Conservation (phyloP, 2,888 invertebrate genomes). For the Eurois occulta region DNA sequence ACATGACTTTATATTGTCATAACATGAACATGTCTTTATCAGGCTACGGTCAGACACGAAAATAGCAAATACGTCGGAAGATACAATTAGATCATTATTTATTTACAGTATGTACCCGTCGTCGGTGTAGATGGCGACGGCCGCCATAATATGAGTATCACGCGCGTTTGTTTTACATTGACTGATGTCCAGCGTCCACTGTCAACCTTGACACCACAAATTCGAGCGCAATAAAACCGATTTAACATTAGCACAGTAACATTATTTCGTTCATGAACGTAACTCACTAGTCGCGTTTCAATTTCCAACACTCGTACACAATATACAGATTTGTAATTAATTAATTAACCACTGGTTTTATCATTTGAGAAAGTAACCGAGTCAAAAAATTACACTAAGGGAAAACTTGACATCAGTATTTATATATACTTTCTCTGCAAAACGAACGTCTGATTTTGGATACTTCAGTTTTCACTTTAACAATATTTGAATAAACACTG, state of each 20-base stretch:
- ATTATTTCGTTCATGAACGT: conserved; percentile 49
- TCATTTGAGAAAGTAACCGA: conserved; percentile 75
- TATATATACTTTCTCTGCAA: conserved; percentile 81
- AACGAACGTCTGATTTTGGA: conserved; percentile 69
- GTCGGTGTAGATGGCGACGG: conserved; percentile 68
- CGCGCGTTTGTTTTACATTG: conserved; percentile 76
- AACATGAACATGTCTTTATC: conserved; percentile 47
- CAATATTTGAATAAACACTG: conserved; percentile 50
- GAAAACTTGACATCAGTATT: conserved; percentile 76
- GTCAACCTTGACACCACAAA: conserved; percentile 84
- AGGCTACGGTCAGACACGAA: conserved; percentile 77
- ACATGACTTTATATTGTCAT: conserved; percentile 33
- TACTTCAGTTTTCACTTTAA: conserved; percentile 67
- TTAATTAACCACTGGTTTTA: conserved; percentile 65
- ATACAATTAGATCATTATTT: conserved; percentile 90
- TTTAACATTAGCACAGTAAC: conserved; percentile 51
- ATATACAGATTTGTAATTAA: conserved; percentile 49
- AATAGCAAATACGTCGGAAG: conserved; percentile 82
- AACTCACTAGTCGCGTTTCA: conserved; percentile 19
- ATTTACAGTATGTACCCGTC: conserved; percentile 84
- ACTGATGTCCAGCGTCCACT: conserved; percentile 77
- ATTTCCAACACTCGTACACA: conserved; percentile 10
- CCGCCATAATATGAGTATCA: conserved; percentile 77
- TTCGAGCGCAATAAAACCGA: conserved; percentile 69
- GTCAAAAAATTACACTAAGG: conserved; percentile 69